Percentiles rank a stretch among this genome's conserved stretches.
phyloP scores from a whole-genome alignment of 2,888 invertebrate species.

The Amphipyra berbera region DNA sequence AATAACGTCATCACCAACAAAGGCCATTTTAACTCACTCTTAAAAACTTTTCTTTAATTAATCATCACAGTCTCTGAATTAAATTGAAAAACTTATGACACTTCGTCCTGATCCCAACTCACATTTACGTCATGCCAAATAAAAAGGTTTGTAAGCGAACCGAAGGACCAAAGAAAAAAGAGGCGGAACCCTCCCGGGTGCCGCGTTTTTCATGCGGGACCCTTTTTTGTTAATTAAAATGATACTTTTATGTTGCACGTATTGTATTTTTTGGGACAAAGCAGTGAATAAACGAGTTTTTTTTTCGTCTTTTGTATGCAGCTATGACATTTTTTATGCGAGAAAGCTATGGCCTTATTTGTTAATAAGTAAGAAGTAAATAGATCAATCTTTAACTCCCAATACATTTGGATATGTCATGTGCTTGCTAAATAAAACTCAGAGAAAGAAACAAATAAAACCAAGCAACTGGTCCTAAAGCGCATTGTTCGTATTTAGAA shows the following conservation, averaged over 20 bases:
- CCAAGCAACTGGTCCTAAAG: background rate
- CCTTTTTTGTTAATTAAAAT: slow-evolving; percentile 47
- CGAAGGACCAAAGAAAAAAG: slow-evolving; percentile 47
- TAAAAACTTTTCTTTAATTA: slow-evolving; percentile 52
- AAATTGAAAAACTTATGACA: slow-evolving; percentile 45
- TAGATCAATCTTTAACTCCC: too few relatives aligned
- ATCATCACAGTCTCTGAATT: slow-evolving; percentile 46
- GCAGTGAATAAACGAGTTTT: slow-evolving; percentile 28
- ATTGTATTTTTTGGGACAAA: slow-evolving; percentile 44
- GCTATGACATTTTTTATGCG: slow-evolving; percentile 6
- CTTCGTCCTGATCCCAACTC: slow-evolving; percentile 33
- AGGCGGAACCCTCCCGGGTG: slow-evolving; percentile 33
- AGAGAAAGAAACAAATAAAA: background rate
- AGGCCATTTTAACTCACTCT: slow-evolving; percentile 16
- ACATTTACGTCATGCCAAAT: slow-evolving; percentile 52
- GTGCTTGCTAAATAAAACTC: background rate
- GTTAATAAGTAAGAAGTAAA: too few relatives aligned
- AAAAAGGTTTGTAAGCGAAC: slow-evolving; percentile 48
- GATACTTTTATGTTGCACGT: slow-evolving; percentile 37
- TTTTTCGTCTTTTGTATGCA: slow-evolving; percentile 15
- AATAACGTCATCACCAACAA: slow-evolving; percentile 23
- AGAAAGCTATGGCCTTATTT: background rate
- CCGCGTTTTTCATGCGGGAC: slow-evolving; percentile 24
- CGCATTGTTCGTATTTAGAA: background rate
- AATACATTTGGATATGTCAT: too few relatives aligned